Evolutionary conservation across 2,888 invertebrate genomes (phyloP), one percentile per base, ranked within the genome.

Genomic region (Lottia scabra): DNA sequence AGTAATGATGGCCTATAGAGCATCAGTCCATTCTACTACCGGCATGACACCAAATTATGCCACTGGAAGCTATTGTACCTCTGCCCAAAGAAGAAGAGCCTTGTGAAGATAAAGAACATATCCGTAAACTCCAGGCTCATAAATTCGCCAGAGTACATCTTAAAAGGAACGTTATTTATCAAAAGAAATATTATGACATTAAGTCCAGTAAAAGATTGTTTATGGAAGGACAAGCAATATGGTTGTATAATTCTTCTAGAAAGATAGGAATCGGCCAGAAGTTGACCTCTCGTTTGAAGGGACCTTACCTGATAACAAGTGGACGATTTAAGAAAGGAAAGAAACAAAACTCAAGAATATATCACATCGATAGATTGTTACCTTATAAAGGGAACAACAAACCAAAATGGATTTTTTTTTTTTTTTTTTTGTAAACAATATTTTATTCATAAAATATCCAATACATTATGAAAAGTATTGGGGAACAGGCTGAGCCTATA

Each of bases 1-100:
- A 16, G 66, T 77, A 2, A 67, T 75, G 70, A 77, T 79, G 74
- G 75, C 75, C 15, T 79, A 79, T 48, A 44, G 74, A 62, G 71
- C 77, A 2, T 73, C 72, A 5, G 48, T 63, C 1, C 75, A 78
- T 44, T 26, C 63, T 10, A 70, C 45, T n/a, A 72, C 74, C n/a
- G 67, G 72, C 27, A 63, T 69, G 26, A 70, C 65, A n/a, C 76
- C 73, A 46, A 78, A 78, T 19, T n/a, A 45, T 76, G 12, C 76
- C 75, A 0, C 56, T 73, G 27, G 70, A 78, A 64, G 74, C 76
- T 12, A 19, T 74, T 1, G 72, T 70, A 62, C 68, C 74, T 4
- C 23, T 38, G 6, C 68, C 73, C n/a, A 56, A 19, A 8, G 56
- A 56, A 19, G n/a, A 56, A 16, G 19, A 16, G 10, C 8, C 10